A percentile compares a stretch with the other conserved stretches of the same genome.
Conservation (phyloP, 2,797 vertebrate species). For the Sciaenops ocellatus region DNA sequence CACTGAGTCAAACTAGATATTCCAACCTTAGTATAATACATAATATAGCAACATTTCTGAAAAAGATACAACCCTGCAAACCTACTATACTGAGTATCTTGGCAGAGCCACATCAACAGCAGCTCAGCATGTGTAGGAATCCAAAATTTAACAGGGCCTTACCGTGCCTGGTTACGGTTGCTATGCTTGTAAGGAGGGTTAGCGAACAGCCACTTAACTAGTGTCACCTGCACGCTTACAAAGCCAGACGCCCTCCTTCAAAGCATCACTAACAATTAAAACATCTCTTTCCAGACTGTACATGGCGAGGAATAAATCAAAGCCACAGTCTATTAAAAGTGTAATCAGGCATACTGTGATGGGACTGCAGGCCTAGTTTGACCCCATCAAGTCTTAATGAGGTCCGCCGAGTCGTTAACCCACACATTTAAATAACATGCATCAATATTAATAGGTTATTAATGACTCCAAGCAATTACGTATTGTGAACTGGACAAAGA, state of each 20-base stretch:
- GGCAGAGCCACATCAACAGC: no score
- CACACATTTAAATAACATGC: conserved; percentile 77
- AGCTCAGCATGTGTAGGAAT: neutral
- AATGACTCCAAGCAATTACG: conserved; percentile 74
- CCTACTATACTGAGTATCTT: neutral
- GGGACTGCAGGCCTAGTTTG: conserved; percentile 65
- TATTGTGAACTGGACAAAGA: conserved; percentile 52
- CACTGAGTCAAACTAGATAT: neutral
- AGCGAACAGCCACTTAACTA: conserved; percentile 13
- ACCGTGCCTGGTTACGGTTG: neutral
- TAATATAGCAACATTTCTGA: neutral
- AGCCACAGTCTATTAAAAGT: conserved; percentile 74
- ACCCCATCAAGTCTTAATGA: conserved; percentile 80
- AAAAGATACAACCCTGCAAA: neutral
- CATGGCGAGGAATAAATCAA: conserved; percentile 56
- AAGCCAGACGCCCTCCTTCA: conserved; percentile 22
- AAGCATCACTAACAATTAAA: conserved; percentile 54
- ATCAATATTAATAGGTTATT: conserved; percentile 82
- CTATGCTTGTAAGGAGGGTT: neutral
- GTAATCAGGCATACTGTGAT: conserved; percentile 67
- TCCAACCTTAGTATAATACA: neutral
- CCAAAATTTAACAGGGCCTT: neutral
- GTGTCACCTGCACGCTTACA: conserved; percentile 26
- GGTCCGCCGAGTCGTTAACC: conserved; percentile 74
- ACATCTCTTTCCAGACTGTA: conserved; percentile 24